Evolutionary conservation across 2,888 invertebrate species (phyloP), one percentile per base, ranked within the genome.

Genomic region (Kryphioiulus occultus): DNA sequence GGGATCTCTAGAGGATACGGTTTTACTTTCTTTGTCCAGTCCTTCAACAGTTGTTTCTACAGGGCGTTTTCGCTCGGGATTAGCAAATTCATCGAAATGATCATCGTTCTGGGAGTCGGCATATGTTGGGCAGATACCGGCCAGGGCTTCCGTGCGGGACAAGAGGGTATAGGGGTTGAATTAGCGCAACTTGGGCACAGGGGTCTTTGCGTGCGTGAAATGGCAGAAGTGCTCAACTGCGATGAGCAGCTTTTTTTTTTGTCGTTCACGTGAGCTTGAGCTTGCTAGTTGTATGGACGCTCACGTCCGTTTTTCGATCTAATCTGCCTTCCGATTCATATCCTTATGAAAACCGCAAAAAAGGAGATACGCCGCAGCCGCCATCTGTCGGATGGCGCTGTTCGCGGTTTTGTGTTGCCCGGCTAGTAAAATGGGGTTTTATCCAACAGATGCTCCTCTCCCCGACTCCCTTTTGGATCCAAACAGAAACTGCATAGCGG

Each of bases 261-360:
- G n/a, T 15, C 22, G 7, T 82, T 82, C 12, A n/a, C 15, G 26
- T n/a, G 82, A 82, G n/a, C 22, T 82, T 82, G 82, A 82, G n/a
- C 35, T 12, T 30, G 83, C 30, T 83, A 83, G 83, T 30, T 35
- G 83, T 22, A 83, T 83, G 30, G 83, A 83, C 15, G 30, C 30
- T 83, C 83, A 83, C 83, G 83, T 83, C 83, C 83, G 83, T 35
- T 83, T n/a, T 35, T 35, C 30, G 83, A 83, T 83, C 35, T 30
- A 83, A 83, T 83, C 83, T 83, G 30, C 83, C 35, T 35, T 83
- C 83, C 83, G 83, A 83, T 83, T 83, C 83, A 83, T 83, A 83
- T 83, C 83, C 83, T 35, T 83, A 83, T 83, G 83, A 35, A 83
- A 83, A 83, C 83, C 83, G 35, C 83, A 83, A 35, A 83, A 83